Conservation (phyloP, 1,140 invertebrate genomes). For the Drosophila trapezifrons region DNA sequence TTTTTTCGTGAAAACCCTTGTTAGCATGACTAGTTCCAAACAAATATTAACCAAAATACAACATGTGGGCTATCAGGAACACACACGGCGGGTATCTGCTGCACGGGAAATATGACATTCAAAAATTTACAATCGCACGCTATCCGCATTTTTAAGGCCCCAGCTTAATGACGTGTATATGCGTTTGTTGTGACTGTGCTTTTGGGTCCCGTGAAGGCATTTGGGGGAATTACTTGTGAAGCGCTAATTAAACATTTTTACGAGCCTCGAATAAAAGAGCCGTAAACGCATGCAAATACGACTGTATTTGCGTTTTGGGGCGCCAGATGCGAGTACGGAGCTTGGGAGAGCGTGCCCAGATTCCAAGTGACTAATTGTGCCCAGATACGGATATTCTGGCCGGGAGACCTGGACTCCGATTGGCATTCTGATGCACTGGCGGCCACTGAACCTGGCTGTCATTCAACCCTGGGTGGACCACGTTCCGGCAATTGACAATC, state of each 20-base stretch:
- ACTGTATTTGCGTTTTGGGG: conserved; percentile 17
- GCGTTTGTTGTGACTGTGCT: conserved; percentile 11
- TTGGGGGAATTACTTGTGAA: conserved; percentile 58
- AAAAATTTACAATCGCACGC: conserved; percentile 24
- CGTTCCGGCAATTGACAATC: conserved; percentile 67
- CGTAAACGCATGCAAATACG: conserved; percentile 60
- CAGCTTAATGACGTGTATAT: conserved; percentile 10
- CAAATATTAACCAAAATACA: not conserved
- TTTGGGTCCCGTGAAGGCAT: conserved; percentile 32
- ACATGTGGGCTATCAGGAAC: not conserved
- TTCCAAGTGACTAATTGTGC: conserved; percentile 50
- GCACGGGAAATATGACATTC: conserved; percentile 40
- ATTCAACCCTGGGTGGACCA: conserved; percentile 40
- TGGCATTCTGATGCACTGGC: conserved; percentile 5
- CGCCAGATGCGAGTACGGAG: not conserved
- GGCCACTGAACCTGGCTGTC: conserved; percentile 34
- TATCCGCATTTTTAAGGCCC: conserved; percentile 10
- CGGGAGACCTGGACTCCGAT: conserved; percentile 12
- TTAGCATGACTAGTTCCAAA: too few relatives aligned
- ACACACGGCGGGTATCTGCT: not conserved
- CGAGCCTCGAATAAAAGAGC: conserved; percentile 63
- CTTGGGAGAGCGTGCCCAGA: conserved; percentile 38
- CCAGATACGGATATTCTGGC: conserved; percentile 25
- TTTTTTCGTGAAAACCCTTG: not conserved
- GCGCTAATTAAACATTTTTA: conserved; percentile 76